Evolutionary conservation across 2,113 vertebrate species (phyloP).

Genomic region (Erpornis zantholeuca): DNA sequence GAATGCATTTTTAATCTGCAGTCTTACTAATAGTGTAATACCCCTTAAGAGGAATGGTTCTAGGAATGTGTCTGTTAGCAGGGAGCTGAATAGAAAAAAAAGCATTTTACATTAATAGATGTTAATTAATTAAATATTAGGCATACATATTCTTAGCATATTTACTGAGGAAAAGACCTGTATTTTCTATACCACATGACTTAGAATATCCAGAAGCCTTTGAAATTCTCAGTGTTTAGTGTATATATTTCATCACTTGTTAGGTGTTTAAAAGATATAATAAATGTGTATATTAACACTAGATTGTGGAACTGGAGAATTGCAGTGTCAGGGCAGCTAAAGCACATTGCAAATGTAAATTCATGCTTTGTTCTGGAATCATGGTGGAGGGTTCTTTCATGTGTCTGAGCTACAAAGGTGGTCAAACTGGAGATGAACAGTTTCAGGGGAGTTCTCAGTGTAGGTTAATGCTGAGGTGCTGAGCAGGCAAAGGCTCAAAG

Average conservation of each 20-base stretch:
- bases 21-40: neutral
- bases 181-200: neutral
- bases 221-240: neutral
- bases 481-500: neutral
- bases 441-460: neutral
- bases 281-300: neutral
- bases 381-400: neutral
- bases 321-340: neutral
- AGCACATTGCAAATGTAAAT: neutral
- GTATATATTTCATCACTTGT: neutral
- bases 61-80: neutral
- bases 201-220: neutral
- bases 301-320: neutral
- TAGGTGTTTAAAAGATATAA: neutral
- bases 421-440: neutral
- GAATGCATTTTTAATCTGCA: constrained; percentile 18
- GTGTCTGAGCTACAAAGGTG: neutral
- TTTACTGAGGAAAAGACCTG: neutral
- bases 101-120: neutral
- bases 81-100: neutral
- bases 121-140: neutral
- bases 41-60: neutral
- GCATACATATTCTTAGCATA: neutral
- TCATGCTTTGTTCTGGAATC: neutral
- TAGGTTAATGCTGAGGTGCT: neutral